Evolutionary conservation across 2,797 vertebrate genomes (phyloP), one percentile per base, ranked within the genome.

Genomic region (Crocidura indochinensis): DNA sequence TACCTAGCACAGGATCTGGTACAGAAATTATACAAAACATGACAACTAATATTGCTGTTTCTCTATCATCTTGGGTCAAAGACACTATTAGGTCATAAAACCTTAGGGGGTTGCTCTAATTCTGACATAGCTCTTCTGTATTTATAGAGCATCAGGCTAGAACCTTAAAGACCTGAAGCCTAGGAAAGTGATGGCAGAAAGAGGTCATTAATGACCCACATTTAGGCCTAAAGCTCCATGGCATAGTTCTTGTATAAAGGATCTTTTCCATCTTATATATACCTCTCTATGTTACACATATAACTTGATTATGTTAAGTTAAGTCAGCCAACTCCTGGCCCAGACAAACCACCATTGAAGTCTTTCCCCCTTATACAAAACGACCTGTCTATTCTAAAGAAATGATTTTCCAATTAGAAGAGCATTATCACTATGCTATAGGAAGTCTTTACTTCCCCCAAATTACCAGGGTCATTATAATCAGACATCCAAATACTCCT

Each of bases 341-440:
- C n/a, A 91, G 29, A 47, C 67, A 69, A 84, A 69, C 20, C 60
- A 92, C 71, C 82, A 79, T 46, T 14, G 29, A 69, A 91, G 26
- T 2, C 53, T n/a, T 17, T 49, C 6, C 19, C 20, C 6, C 8
- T 53, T 53, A 53, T 53, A 53, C 10, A 53, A 53, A 75, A 74
- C 27, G 27, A 44, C 11, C 64, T 56, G 44, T 53, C 17, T 24
- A 10, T 72, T 87, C n/a, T 14, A 1, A 17, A 56, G 64, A 90
- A 90, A 72, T 38, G 8, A 8, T 20, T 53, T 27, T 27, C 38
- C n/a, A 76, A 17, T 15, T 85, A 88, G 26, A 71, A 82, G 7
- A 53, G 47, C 31, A 22, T 51, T 53, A 56, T 11, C 46, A 49
- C 78, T 47, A 31, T 44, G 27, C 26, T 24, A 14, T 7, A 82